Evolutionary conservation across 2,888 invertebrate species (phyloP).

Genomic region (Augiades crinisus): DNA sequence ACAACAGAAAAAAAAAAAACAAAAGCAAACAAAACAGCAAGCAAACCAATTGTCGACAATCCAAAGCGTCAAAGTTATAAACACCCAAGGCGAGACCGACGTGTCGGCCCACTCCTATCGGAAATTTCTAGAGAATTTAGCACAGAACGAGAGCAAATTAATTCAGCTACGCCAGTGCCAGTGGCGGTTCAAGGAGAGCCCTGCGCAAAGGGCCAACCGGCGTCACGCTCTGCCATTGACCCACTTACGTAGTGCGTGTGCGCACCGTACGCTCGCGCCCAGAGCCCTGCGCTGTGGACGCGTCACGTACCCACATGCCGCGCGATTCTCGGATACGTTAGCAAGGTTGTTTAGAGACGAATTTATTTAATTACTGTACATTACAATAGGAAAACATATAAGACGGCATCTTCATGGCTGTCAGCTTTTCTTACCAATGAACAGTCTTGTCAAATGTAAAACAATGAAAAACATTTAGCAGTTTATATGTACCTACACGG

Average conservation of each 20-base stretch:
- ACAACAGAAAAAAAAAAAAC: too few species aligned
- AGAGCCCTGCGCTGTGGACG: constrained; percentile 53
- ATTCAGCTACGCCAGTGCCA: constrained; percentile 58
- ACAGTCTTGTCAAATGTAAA: too few species aligned
- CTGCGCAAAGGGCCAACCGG: constrained; percentile 73
- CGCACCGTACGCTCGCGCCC: constrained; percentile 66
- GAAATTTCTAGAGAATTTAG: constrained; percentile 42
- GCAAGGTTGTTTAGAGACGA: background rate
- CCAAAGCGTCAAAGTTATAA: background rate
- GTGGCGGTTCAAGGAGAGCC: constrained; percentile 76
- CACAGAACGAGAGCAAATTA: constrained; percentile 68
- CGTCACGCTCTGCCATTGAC: constrained; percentile 80
- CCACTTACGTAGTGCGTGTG: constrained; percentile 65
- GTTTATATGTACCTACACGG: too few species aligned
- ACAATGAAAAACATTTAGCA: too few species aligned
- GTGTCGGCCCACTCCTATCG: background rate
- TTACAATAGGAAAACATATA: too few species aligned
- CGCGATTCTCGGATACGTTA: background rate
- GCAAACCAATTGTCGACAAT: too few species aligned
- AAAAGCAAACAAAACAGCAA: too few species aligned
- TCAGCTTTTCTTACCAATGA: too few species aligned
- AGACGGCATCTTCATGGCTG: too few species aligned
- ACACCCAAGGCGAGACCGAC: background rate
- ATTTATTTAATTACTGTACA: background rate
- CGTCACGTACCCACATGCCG: constrained; percentile 55